phyloP scores from a whole-genome alignment of 2,797 vertebrate species.

The Malacoraja senta region DNA sequence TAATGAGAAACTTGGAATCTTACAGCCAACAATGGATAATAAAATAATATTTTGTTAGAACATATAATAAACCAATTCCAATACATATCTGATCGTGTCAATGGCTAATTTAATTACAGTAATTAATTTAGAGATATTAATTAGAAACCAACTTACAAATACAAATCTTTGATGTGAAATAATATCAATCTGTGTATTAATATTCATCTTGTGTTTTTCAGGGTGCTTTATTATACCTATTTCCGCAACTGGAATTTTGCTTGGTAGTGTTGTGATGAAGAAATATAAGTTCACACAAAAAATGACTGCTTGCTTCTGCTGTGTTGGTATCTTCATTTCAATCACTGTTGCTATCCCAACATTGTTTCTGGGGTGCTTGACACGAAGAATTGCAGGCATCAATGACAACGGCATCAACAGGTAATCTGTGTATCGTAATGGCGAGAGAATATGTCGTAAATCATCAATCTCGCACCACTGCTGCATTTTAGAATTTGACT shows the following conservation, averaged over 20 bases:
- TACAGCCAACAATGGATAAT: not conserved
- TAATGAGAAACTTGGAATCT: not conserved
- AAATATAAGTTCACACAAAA: not conserved
- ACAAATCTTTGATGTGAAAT: not conserved
- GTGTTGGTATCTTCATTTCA: not conserved
- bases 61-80: not conserved
- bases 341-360: not conserved
- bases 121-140: not conserved
- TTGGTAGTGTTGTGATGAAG: not conserved
- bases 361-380: not conserved
- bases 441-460: not conserved
- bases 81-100: not conserved
- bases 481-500: not conserved
- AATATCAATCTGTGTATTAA: not conserved
- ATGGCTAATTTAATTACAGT: not conserved
- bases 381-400: not conserved
- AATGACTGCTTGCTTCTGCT: not conserved
- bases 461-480: not conserved
- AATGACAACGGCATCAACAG: not conserved
- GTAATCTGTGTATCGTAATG: not conserved
- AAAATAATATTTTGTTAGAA: not conserved
- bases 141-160: not conserved
- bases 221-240: not conserved
- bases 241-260: not conserved
- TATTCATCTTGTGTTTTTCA: not conserved